Evolutionary conservation across 2,888 invertebrate species (phyloP).

Genomic region (Lampropteryx suffumata): DNA sequence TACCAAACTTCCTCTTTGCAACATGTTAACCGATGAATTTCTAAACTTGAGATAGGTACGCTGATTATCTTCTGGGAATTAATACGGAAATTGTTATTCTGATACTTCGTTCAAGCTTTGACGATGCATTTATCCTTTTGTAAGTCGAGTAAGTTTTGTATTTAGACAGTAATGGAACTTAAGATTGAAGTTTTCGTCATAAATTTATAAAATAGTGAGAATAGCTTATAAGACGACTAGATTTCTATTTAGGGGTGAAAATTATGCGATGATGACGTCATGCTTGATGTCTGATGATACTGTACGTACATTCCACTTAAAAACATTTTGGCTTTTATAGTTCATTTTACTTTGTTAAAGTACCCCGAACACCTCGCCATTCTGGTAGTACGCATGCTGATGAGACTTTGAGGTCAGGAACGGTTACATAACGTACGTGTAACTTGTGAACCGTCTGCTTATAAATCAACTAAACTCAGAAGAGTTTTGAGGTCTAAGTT

Average conservation of each 20-base stretch:
- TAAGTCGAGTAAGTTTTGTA: conserved; percentile 39
- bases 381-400: conserved; percentile 62
- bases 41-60: conserved; percentile 58
- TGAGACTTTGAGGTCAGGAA: conserved; percentile 70
- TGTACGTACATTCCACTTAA: too few species aligned
- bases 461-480: conserved; percentile 70
- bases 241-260: too few species aligned
- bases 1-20: conserved; percentile 63
- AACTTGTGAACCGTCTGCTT: conserved; percentile 65
- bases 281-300: too few species aligned
- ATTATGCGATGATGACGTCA: too few species aligned
- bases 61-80: conserved; percentile 58
- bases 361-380: conserved; percentile 35
- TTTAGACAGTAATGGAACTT: conserved; percentile 22
- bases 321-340: too few species aligned
- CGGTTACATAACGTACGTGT: conserved; percentile 63
- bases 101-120: conserved; percentile 45
- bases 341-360: too few species aligned
- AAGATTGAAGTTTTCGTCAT: conserved; percentile 8
- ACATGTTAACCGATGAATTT: conserved; percentile 60
- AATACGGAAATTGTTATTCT: conserved; percentile 56
- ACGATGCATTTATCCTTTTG: conserved; percentile 38
- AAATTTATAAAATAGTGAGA: too few species aligned
- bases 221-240: background rate
- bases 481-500: conserved; percentile 41